Base-by-base conservation (phyloP, 2,888 invertebrate genomes). In the Drosophila meridionalis region DNA sequence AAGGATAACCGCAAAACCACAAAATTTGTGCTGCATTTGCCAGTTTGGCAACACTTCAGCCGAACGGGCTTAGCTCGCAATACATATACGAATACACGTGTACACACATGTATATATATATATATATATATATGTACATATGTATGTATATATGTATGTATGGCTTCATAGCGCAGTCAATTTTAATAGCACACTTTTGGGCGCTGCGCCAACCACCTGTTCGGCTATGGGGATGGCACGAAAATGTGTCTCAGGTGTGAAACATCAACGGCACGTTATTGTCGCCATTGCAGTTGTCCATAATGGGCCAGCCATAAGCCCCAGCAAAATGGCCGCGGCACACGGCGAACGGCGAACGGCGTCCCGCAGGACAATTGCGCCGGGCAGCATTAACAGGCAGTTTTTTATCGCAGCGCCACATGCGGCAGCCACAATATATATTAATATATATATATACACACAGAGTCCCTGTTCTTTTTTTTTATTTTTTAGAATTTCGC, bases 271-370 rank as follows among this genome's bases (percentile, higher is more conserved):
- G 67, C 73, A 83, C 83, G 78, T 83, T 86, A 84, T 89, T 89
- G 82, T 78, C 82, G 82, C 81, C 84, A 84, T 84, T 89, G 89
- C 84, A 89, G 84, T 89, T 84, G 84, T 83, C 82, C 84, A 84
- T 87, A 80, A 89, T 89, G 84, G 87, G 67, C 76, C 45, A 69
- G 69, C 76, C 87, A 72, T 83, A 86, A 84, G 87, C 89, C 68
- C 34, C 73, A 61, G 32, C 78, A 76, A 42, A 69, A 78, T 53
- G 67, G 67, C 67, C 65, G 28, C 36, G 69, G 30, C 57, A 42
- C 53, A 53, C 64, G n/a, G 30, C 63, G n/a, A 20, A 20, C 20
- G 20, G 20, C 20, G 20, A 20, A 20, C 52, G 28, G 9, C 48
- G 62, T 53, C 68, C 81, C 83, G 58, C 80, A 80, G 83, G 74